Percentiles rank a stretch among this genome's conserved stretches.
phyloP scores from a whole-genome alignment of 1,140 invertebrate species.

The Pomacea maculata region DNA sequence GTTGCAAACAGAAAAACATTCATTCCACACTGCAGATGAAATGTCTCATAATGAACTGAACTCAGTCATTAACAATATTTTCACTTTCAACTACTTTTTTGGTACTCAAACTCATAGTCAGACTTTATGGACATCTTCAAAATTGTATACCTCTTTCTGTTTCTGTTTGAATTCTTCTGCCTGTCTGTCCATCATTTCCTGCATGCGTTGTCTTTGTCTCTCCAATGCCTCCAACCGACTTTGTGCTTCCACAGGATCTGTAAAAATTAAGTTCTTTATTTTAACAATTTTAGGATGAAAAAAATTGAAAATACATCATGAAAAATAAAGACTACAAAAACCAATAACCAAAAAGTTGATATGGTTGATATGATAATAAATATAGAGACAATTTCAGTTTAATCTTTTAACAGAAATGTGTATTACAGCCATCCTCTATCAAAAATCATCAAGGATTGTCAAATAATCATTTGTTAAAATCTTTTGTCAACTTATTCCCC shows the following conservation, averaged over 20 bases:
- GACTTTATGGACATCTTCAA: too few relatives aligned
- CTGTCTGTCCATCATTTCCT: conserved; percentile 44
- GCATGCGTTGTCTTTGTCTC: conserved; percentile 38
- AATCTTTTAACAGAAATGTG: too few relatives aligned
- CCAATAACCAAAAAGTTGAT: too few relatives aligned
- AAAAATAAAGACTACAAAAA: background rate
- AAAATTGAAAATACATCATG: background rate
- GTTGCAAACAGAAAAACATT: background rate
- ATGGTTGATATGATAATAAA: too few relatives aligned
- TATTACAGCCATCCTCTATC: too few relatives aligned
- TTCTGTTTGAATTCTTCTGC: conserved; percentile 40
- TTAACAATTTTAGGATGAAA: too few relatives aligned
- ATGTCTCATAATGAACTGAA: background rate
- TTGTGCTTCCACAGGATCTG: conserved; percentile 42
- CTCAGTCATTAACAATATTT: background rate
- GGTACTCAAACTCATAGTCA: too few relatives aligned
- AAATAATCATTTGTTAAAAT: background rate
- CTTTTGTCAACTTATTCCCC: too few relatives aligned
- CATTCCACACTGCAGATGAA: background rate
- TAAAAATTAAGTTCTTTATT: background rate
- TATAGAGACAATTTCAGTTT: too few relatives aligned
- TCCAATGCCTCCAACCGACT: conserved; percentile 49
- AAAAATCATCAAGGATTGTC: background rate
- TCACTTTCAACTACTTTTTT: too few relatives aligned
- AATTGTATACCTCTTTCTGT: conserved; percentile 34